Evolutionary conservation across 2,113 vertebrate species (phyloP), one percentile per base, ranked within the genome.

Genomic region (Mionectes macconnelli): DNA sequence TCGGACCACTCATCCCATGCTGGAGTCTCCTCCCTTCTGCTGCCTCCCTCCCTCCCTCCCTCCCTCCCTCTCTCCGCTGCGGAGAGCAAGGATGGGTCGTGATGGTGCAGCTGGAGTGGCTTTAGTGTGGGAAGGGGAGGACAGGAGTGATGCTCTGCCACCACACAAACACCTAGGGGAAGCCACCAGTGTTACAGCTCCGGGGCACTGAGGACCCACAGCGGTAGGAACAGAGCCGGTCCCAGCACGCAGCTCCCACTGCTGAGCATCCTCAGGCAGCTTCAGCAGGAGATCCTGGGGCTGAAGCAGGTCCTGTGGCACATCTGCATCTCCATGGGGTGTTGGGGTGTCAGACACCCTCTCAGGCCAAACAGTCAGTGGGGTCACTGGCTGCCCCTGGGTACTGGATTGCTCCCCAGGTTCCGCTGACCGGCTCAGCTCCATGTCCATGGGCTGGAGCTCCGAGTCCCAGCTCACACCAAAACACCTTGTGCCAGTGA

Each of bases 321-420:
- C 11, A 33, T 45, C 42, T 76, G 82, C 72, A 68, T 52, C 55
- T 40, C n/a, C 2, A 0, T 9, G 55, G 64, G 28, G 18, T 24
- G 50, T 6, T 3, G 23, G 37, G 30, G 62, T 52, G 57, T 28
- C 47, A 30, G 60, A 19, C 24, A 47, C 8, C 15, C 20, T 53
- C 50, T 59, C 0, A 4, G 53, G 63, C 23, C 1, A 2, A 62
- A 20, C 14, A 30, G 27, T 9, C 55, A 23, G 16, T 0, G 3
- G 5, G 33, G 55, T 27, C 59, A 56, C 22, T 8, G 28, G 14
- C 63, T 1, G 4, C 23, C 21, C 56, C 57, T 35, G 14, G 23
- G 30, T 1, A 3, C 28, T 59, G 47, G 27, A 12, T 10, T 2
- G 1, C 12, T 45, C 64, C 35, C 27, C 49, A 25, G 57, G 40